Evolutionary conservation across 2,797 vertebrate genomes (phyloP).

Genomic region (Dallia pectoralis): DNA sequence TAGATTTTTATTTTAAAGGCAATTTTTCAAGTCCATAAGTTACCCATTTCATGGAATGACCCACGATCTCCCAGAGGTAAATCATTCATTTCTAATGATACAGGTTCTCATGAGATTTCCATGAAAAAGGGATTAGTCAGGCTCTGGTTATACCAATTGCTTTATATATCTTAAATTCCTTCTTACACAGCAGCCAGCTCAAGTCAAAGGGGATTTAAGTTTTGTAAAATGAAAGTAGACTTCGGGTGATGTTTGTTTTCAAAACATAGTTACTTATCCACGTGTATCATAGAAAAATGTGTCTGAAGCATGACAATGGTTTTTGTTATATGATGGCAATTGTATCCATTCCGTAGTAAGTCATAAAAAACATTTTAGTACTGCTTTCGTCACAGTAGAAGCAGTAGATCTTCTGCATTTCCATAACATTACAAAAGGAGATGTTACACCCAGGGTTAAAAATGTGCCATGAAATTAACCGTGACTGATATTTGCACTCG

Average conservation of each 20-base stretch:
- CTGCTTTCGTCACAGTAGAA: neutral
- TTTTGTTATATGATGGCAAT: slow-evolving; percentile 13
- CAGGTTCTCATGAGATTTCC: slow-evolving; percentile 61
- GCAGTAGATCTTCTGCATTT: neutral
- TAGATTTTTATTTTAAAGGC: too few species aligned
- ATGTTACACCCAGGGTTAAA: slow-evolving; percentile 22
- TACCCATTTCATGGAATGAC: slow-evolving; percentile 2
- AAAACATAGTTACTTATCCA: slow-evolving; percentile 14
- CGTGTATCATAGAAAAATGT: slow-evolving; percentile 14
- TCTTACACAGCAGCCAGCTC: slow-evolving; percentile 59
- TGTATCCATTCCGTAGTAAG: neutral
- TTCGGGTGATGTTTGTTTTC: slow-evolving; percentile 37
- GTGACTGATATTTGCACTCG: slow-evolving; percentile 26
- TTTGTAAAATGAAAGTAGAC: slow-evolving; percentile 40
- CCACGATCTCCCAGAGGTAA: slow-evolving; percentile 46
- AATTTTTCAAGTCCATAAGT: too few species aligned
- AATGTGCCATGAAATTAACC: slow-evolving; percentile 42
- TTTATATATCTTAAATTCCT: slow-evolving; percentile 67
- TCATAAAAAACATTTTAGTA: neutral
- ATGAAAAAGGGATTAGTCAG: slow-evolving; percentile 73
- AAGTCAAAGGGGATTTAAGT: slow-evolving; percentile 52
- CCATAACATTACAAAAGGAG: slow-evolving; percentile 20
- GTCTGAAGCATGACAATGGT: slow-evolving; percentile 5
- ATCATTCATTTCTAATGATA: slow-evolving; percentile 53
- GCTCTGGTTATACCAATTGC: slow-evolving; percentile 64